Evolutionary conservation across 2,797 vertebrate species (phyloP).

Genomic region (Eutrigla gurnardus): DNA sequence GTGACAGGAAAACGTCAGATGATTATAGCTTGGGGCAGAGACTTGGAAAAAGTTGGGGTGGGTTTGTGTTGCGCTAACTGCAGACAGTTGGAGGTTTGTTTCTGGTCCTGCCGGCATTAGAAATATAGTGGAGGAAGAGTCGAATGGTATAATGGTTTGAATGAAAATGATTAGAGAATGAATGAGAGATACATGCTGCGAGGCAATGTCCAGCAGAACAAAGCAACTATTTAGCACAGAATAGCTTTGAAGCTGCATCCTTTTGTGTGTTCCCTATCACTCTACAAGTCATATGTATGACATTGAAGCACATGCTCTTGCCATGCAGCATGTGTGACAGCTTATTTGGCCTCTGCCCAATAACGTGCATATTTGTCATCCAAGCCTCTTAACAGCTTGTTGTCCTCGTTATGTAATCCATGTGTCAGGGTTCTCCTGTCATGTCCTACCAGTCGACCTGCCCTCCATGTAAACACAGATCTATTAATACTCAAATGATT

Average conservation of each 20-base stretch:
- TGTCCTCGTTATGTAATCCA: slow-evolving; percentile 36
- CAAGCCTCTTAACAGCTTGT: slow-evolving; percentile 33
- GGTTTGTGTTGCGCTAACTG: slow-evolving; percentile 8
- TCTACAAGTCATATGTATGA: background rate
- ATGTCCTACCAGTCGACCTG: slow-evolving; percentile 17
- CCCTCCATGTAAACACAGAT: slow-evolving; percentile 21
- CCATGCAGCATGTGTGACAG: slow-evolving; percentile 13
- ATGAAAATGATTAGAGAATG: background rate
- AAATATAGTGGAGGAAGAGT: background rate
- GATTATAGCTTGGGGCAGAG: slow-evolving; percentile 11
- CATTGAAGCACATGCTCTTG: slow-evolving; percentile 26
- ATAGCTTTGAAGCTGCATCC: background rate
- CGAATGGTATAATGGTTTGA: slow-evolving; percentile 2
- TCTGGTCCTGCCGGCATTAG: slow-evolving; percentile 5
- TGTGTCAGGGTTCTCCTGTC: slow-evolving; percentile 6
- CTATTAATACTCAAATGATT: slow-evolving; percentile 55
- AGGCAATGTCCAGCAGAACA: background rate
- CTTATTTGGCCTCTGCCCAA: background rate
- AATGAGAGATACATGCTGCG: background rate
- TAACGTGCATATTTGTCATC: slow-evolving; percentile 43
- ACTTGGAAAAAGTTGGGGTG: slow-evolving; percentile 13
- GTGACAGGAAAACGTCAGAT: slow-evolving; percentile 29
- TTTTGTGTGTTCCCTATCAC: background rate
- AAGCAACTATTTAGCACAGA: background rate
- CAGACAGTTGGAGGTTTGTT: slow-evolving; percentile 22